Evolutionary conservation across 2,797 vertebrate species (phyloP).

Genomic region (Pampus argenteus): DNA sequence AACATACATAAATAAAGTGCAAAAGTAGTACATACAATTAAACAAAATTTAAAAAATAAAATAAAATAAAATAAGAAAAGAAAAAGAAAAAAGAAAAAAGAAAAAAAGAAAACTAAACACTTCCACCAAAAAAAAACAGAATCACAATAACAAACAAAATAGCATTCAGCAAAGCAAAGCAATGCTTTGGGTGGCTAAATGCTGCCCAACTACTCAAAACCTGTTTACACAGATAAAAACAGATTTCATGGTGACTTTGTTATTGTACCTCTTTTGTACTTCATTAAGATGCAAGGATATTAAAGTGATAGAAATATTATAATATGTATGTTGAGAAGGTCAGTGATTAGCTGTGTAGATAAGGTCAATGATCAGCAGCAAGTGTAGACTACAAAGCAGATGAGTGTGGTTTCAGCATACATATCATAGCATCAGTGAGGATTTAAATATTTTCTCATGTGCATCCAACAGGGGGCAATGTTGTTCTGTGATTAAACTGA

Average conservation of each 20-base stretch:
- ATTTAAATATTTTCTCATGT: conserved; percentile 30
- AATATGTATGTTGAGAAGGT: not conserved
- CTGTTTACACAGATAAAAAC: not conserved
- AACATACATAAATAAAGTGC: not conserved
- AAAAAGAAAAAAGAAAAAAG: not conserved
- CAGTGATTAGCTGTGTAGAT: conserved; percentile 16
- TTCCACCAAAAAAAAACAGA: not conserved
- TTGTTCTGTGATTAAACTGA: conserved; percentile 73
- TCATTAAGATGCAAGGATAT: conserved; percentile 27
- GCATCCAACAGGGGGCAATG: conserved; percentile 84
- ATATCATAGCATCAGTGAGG: conserved; percentile 15
- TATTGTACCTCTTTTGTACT: conserved; percentile 23
- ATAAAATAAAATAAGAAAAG: not conserved
- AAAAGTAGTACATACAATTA: not conserved
- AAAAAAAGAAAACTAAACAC: not conserved
- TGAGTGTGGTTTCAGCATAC: conserved; percentile 35
- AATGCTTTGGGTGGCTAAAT: not conserved
- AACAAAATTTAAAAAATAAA: not conserved
- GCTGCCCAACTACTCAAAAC: not conserved
- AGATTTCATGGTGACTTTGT: not conserved
- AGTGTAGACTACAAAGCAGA: conserved; percentile 9
- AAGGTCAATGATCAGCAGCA: conserved; percentile 59
- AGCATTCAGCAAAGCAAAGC: not conserved
- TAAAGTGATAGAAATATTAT: conserved; percentile 35
- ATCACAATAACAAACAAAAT: not conserved